Evolutionary conservation across 2,888 invertebrate genomes (phyloP).

Genomic region (Sipha maydis): DNA sequence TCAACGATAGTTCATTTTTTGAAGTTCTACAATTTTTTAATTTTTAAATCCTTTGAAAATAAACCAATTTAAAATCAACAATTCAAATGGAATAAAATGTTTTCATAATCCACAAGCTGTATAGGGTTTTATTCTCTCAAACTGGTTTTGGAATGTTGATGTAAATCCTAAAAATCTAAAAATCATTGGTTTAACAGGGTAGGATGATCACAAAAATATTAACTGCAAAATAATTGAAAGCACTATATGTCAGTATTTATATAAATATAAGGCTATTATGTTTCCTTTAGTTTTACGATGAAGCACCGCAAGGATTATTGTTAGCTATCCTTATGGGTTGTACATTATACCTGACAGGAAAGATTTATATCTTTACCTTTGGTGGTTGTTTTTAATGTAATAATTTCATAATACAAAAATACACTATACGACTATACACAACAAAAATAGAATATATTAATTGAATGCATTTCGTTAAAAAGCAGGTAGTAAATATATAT

Average conservation of each 20-base stretch:
- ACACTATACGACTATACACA: background rate
- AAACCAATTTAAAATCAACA: constrained; percentile 1
- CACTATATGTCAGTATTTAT: background rate
- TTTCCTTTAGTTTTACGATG: background rate
- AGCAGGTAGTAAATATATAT: background rate
- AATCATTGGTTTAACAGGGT: background rate
- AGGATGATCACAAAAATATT: background rate
- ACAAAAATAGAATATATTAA: constrained; percentile 22
- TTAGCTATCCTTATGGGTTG: background rate
- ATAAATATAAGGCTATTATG: background rate
- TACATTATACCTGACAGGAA: background rate
- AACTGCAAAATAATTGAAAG: background rate
- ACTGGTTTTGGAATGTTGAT: constrained; percentile 25
- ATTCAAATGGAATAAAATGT: background rate
- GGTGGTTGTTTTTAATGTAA: background rate
- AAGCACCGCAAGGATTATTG: background rate
- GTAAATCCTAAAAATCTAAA: constrained; percentile 2
- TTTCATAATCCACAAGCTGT: background rate
- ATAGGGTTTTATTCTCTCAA: background rate
- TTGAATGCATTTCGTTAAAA: background rate
- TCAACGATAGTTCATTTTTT: background rate
- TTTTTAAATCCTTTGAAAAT: background rate
- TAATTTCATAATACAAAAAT: background rate
- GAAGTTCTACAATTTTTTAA: background rate
- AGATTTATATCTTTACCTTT: constrained; percentile 29